Base-by-base conservation (phyloP, 2,888 invertebrate species). In the Noctuana brunneofusca region DNA sequence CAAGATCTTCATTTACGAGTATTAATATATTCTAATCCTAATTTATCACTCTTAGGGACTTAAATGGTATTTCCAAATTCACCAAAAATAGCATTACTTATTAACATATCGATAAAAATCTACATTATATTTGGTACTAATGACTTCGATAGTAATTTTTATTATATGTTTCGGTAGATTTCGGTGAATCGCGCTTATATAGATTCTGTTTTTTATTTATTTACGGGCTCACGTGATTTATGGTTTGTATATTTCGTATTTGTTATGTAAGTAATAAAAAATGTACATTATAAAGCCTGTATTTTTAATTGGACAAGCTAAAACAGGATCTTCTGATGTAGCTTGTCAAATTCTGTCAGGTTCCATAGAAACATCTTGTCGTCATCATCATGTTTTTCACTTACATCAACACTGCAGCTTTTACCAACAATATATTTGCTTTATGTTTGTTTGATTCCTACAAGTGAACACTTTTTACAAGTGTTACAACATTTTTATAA, bases 21-120 rank as follows among this genome's bases (percentile, higher is more conserved):
- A 35, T n/a, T 35, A n/a, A 35, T n/a, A n/a, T 35, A 35, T 35
- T 35, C n/a, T n/a, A 35, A 43, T 16, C 43, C 3, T 43, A 41
- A 41, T 43, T 43, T 43, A 43, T 43, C 9, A 18, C 18, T 18
- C 3, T 43, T 43, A 18, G 18, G 18, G 16, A 35, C 1, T 35
- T n/a, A n/a, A 35, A 3, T 35, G 35, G n/a, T 35, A 6, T 35
- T 35, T 35, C n/a, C 35, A 35, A 35, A 35, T n/a, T 35, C 3
- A 35, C 35, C n/a, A 35, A 4, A 35, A n/a, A n/a, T 35, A 35
- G n/a, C n/a, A 18, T 43, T 9, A 35, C 11, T 41, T 41, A 14
- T 41, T 41, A 35, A 6, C 41, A 16, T 41, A 41, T 41, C 41
- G 41, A 41, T 41, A 41, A 41, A 20, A 22, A 46, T 46, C 22